Conservation (phyloP, 2,797 vertebrate species). For the Diglossa cyanea region DNA sequence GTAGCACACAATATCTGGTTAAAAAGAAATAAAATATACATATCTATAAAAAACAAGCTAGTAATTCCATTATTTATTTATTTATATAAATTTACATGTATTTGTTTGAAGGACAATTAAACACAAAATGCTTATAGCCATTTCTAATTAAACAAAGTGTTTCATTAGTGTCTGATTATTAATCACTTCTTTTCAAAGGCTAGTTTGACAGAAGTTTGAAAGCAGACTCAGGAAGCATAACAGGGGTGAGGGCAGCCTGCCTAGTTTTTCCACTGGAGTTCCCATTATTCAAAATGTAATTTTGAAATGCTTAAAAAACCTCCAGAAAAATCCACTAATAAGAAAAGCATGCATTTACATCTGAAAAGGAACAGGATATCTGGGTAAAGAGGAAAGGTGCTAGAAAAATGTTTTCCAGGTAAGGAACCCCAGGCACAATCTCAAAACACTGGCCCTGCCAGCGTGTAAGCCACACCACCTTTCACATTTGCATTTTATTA, state of each 20-base stretch:
- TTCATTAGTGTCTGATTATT: neutral
- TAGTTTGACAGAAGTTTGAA: conserved; percentile 12
- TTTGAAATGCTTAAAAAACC: neutral
- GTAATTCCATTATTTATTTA: neutral
- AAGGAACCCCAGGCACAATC: neutral
- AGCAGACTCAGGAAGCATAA: neutral
- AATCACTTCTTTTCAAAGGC: conserved; percentile 18
- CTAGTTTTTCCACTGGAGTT: neutral
- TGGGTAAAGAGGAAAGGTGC: neutral
- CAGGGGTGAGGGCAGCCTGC: neutral
- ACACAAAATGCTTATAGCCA: neutral
- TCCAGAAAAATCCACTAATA: neutral
- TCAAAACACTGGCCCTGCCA: conserved; percentile 1
- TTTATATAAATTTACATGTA: neutral
- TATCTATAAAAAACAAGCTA: neutral
- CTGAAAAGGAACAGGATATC: neutral
- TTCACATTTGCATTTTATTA: conserved; percentile 38
- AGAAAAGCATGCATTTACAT: neutral
- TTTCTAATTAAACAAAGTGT: conserved; percentile 20
- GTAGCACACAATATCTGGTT: neutral
- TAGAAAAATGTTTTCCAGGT: conserved; percentile 14
- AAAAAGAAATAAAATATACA: neutral
- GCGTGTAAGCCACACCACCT: neutral
- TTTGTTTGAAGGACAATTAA: neutral
- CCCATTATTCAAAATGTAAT: neutral